phyloP scores from a whole-genome alignment of 2,797 vertebrate genomes.

The Hoplostethus mediterraneus region DNA sequence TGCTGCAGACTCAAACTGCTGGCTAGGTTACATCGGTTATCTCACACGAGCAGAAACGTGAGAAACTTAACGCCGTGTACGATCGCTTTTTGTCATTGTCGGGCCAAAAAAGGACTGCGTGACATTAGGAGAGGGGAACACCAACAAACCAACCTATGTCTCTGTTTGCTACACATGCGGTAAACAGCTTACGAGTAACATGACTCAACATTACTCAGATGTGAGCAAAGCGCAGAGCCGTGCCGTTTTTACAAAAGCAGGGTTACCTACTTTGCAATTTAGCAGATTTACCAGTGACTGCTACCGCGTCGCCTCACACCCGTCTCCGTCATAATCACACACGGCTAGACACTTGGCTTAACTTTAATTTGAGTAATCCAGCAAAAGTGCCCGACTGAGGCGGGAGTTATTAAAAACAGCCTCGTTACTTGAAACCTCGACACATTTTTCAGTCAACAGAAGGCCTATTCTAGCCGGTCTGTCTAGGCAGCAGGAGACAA shows the following conservation, averaged over 20 bases:
- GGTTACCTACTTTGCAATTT: conserved; percentile 6
- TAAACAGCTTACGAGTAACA: conserved; percentile 4
- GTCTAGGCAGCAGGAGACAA: conserved; percentile 46
- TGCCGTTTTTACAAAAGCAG: not conserved
- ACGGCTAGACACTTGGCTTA: conserved; percentile 28
- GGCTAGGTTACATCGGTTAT: not conserved
- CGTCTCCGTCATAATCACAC: conserved; percentile 24
- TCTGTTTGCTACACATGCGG: not conserved
- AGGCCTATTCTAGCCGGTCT: conserved; percentile 1
- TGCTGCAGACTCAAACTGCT: too few relatives aligned
- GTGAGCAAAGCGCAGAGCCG: conserved; percentile 15
- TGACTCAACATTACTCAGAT: conserved; percentile 18
- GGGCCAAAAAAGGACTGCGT: not conserved
- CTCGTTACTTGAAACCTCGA: conserved; percentile 28
- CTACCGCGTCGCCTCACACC: conserved; percentile 13
- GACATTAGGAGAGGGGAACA: conserved; percentile 1
- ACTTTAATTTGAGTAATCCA: conserved; percentile 28
- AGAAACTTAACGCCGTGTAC: not conserved
- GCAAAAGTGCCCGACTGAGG: conserved; percentile 17
- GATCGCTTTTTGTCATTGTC: not conserved
- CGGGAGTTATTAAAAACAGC: conserved; percentile 28
- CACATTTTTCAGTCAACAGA: conserved; percentile 55
- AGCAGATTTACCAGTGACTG: conserved; percentile 27
- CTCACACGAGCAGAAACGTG: not conserved
- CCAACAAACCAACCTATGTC: not conserved